Evolutionary conservation across 2,113 vertebrate genomes (phyloP).

Genomic region (Oryzias celebensis): DNA sequence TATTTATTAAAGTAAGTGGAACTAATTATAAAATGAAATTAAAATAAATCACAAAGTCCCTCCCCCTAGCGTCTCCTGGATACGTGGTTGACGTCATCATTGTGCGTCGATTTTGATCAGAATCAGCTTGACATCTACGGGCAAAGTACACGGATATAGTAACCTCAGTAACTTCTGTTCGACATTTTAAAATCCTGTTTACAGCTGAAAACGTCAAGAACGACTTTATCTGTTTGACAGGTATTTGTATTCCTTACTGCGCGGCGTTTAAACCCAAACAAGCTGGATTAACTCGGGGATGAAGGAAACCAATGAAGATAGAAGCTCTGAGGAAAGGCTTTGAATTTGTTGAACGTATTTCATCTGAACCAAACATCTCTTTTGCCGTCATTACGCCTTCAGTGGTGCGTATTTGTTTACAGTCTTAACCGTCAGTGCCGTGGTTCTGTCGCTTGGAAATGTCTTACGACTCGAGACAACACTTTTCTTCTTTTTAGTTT

Average conservation of each 20-base stretch:
- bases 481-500: too few relatives aligned
- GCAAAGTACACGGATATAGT: constrained; percentile 45
- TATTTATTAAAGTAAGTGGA: too few relatives aligned
- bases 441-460: background rate
- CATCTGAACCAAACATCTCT: background rate
- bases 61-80: background rate
- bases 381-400: background rate
- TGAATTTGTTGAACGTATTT: background rate
- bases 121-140: background rate
- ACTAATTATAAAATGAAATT: background rate
- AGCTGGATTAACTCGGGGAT: background rate
- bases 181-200: background rate
- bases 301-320: background rate
- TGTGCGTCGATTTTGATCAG: constrained; percentile 17
- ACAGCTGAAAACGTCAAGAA: background rate
- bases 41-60: background rate
- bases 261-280: background rate
- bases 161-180: background rate
- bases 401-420: constrained; percentile 5
- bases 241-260: background rate
- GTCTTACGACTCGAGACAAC: too few relatives aligned
- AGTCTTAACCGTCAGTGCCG: constrained; percentile 9
- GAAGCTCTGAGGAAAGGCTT: background rate
- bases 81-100: background rate
- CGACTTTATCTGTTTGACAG: background rate